Base-by-base conservation (phyloP, 2,888 invertebrate genomes). In the Drosophila testacea region DNA sequence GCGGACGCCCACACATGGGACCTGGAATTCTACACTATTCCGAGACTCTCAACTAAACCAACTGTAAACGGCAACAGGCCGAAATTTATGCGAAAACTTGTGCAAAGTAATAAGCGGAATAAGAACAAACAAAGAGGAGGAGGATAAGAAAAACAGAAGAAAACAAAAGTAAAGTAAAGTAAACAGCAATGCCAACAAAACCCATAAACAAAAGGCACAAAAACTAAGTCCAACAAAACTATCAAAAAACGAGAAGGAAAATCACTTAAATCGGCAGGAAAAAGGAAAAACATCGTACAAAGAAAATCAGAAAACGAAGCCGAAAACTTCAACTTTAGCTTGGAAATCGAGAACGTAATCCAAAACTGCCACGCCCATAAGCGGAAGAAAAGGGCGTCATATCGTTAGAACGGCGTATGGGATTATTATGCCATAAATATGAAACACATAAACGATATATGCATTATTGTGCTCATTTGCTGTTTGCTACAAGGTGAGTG, bases 401-500 rank as follows among this genome's bases (percentile, higher is more conserved):
- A 76, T 76, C 76, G 77, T 72, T 77, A 69, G 55, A 46, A 47
- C n/a, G 22, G 63, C 66, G 63, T 62, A 61, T 41, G 67, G 51
- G 63, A 73, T 69, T 90, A 92, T 92, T 91, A 91, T 92, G 91
- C 88, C 88, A 82, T 84, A 89, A 92, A 91, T 89, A 92, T 92
- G 92, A 91, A 90, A 90, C 89, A 90, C 81, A 81, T 88, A 83
- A 90, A 88, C 78, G 90, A 90, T 88, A 89, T 90, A 81, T 87
- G 83, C 82, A 86, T 92, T 81, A 86, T 92, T 82, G 77, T 92
- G 81, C 87, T 92, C 82, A 89, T 88, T 83, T 89, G 86, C 79
- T 89, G 83, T 79, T 75, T 91, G 80, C 84, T 90, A 79, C 90
- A 90, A 89, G 90, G 90, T 90, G 77, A 90, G 90, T 88, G 66